Conservation (phyloP, 2,888 invertebrate genomes). For the Phyllotreta cruciferae region DNA sequence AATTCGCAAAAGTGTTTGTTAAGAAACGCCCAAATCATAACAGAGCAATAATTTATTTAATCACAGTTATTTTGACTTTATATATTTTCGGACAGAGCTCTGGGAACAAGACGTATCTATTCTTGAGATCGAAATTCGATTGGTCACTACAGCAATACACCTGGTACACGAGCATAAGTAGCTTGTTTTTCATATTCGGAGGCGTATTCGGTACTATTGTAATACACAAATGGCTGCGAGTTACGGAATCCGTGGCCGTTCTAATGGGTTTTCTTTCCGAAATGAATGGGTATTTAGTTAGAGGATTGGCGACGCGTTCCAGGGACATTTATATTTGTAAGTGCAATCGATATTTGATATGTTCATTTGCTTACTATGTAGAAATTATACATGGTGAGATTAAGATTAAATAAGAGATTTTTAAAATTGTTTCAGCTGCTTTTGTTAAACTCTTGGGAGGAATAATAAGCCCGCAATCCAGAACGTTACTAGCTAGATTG, state of each 20-base stretch:
- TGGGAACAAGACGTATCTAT: constrained; percentile 67
- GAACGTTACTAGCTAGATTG: constrained; percentile 68
- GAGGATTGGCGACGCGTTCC: constrained; percentile 59
- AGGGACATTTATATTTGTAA: constrained; percentile 66
- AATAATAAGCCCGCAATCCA: constrained; percentile 65
- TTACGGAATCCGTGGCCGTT: constrained; percentile 60
- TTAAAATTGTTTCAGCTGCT: constrained; percentile 62
- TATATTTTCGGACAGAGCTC: constrained; percentile 61
- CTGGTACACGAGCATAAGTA: constrained; percentile 63
- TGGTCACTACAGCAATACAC: constrained; percentile 73
- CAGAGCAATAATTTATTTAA: constrained; percentile 63
- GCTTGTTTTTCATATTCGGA: constrained; percentile 65
- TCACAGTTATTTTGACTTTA: constrained; percentile 58
- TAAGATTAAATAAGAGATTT: too few species aligned
- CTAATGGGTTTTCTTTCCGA: constrained; percentile 57
- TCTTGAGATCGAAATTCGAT: constrained; percentile 68
- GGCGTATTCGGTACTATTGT: constrained; percentile 66
- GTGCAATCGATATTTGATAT: not conserved
- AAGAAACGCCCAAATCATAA: constrained; percentile 65
- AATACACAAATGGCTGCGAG: constrained; percentile 62
- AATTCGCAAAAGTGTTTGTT: constrained; percentile 65
- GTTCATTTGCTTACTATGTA: too few species aligned
- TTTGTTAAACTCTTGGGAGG: constrained; percentile 63
- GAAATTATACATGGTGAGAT: too few species aligned
- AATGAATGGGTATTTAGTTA: constrained; percentile 50